These are phyloP conservation scores for Meta bourneti DNA, from an alignment of 2,888 invertebrate genomes.

Conservation along the genomic window DNA sequence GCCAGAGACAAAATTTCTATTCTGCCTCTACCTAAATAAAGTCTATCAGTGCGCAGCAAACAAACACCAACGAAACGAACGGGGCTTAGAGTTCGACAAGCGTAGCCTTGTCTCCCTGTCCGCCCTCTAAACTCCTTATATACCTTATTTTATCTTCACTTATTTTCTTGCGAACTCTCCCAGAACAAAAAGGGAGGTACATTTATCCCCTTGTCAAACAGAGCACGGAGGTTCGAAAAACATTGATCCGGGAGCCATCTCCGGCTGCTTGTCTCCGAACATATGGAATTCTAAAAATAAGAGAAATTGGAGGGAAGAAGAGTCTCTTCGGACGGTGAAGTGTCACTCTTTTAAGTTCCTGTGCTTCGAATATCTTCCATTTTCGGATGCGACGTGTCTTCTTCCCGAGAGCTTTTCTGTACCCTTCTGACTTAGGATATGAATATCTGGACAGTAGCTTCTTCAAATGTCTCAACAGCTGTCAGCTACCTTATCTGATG, in stretches of 20 bases:
- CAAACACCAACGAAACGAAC: too few relatives aligned
- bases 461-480: neutral
- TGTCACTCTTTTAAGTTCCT: slow-evolving; percentile 53
- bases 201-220: slow-evolving; percentile 12
- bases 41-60: too few relatives aligned
- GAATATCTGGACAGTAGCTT: neutral
- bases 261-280: slow-evolving; percentile 7
- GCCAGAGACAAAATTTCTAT: too few relatives aligned
- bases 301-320: neutral
- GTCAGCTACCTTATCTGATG: slow-evolving; percentile 1
- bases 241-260: slow-evolving; percentile 36
- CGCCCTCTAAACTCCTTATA: neutral
- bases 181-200: slow-evolving; percentile 12
- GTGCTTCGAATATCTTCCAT: slow-evolving; percentile 20
- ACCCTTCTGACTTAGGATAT: neutral
- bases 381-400: neutral
- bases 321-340: slow-evolving; percentile 1
- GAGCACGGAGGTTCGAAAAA: slow-evolving; percentile 23
- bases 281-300: slow-evolving; percentile 56
- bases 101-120: too few relatives aligned
- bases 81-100: too few relatives aligned
- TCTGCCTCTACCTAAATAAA: too few relatives aligned
- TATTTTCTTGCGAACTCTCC: slow-evolving; percentile 1
- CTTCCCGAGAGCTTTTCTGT: neutral
- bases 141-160: slow-evolving; percentile 11